Conservation (phyloP, 2,888 invertebrate genomes). For the Tetragonisca angustula region DNA sequence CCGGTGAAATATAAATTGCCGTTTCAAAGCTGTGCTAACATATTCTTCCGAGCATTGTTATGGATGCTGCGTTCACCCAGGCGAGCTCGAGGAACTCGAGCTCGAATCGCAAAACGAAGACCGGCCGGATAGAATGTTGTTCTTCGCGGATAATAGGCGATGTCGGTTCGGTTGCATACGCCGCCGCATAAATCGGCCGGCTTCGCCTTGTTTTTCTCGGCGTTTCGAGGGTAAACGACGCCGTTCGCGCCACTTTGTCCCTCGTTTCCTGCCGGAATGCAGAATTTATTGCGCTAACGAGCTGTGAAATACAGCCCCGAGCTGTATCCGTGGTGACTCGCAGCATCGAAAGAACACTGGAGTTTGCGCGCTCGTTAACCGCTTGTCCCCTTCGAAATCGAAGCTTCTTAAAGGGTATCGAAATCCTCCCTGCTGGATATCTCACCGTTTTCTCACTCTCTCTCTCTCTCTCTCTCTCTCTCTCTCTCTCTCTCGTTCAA, state of each 20-base stretch:
- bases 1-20: constrained; percentile 24
- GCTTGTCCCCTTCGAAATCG: too few species aligned
- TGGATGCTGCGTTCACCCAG: constrained; percentile 24
- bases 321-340: background rate
- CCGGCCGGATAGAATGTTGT: constrained; percentile 9
- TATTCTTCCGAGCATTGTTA: constrained; percentile 37
- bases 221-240: constrained; percentile 9
- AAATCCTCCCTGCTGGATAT: background rate
- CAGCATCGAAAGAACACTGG: background rate
- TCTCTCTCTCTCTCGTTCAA: too few species aligned
- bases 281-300: constrained; percentile 32
- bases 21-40: background rate
- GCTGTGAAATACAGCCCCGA: constrained; percentile 23
- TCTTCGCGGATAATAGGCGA: constrained; percentile 13
- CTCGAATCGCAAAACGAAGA: constrained; percentile 35
- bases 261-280: background rate
- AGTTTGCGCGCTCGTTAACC: background rate
- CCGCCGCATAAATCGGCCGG: constrained; percentile 20
- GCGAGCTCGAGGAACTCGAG: background rate
- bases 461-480: too few species aligned
- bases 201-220: constrained; percentile 21
- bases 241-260: constrained; percentile 16
- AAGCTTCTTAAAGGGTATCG: background rate
- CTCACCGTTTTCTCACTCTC: background rate
- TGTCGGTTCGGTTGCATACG: constrained; percentile 10